A percentile compares a stretch with the other conserved stretches of the same genome.
These are phyloP conservation scores for Lampropteryx suffumata DNA, from an alignment of 2,888 invertebrate species.

Conservation along the genomic window DNA sequence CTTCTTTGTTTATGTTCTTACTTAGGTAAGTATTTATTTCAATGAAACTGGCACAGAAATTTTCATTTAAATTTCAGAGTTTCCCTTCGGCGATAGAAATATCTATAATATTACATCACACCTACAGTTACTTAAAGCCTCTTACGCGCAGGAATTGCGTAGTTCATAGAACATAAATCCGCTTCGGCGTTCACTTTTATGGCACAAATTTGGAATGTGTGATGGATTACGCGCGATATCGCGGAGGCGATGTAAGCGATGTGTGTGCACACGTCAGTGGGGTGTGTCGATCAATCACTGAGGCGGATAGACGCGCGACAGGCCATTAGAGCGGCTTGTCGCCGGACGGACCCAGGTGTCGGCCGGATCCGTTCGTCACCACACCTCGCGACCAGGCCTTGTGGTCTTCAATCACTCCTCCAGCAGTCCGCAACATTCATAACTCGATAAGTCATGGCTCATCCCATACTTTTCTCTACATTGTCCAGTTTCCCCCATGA, in stretches of 20 bases:
- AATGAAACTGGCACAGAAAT: no score
- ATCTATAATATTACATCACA: no score
- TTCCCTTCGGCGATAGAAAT: no score
- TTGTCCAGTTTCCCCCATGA: constrained; percentile 32
- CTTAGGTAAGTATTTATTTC: no score
- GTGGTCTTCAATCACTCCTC: constrained; percentile 56
- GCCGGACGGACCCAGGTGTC: constrained; percentile 61
- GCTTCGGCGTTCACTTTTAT: constrained; percentile 40
- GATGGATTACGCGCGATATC: constrained; percentile 70
- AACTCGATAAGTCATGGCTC: constrained; percentile 32
- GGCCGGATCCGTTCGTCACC: constrained; percentile 44
- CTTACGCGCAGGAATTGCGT: constrained; percentile 31
- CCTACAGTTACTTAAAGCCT: constrained; percentile 23
- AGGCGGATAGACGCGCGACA: constrained; percentile 74
- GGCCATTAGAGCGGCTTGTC: constrained; percentile 72
- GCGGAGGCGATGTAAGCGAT: constrained; percentile 61
- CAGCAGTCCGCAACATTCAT: constrained; percentile 50
- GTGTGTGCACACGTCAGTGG: constrained; percentile 67
- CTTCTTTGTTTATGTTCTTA: no score
- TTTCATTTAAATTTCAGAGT: no score
- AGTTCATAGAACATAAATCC: constrained; percentile 36
- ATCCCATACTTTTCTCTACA: constrained; percentile 7
- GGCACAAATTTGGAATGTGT: constrained; percentile 55
- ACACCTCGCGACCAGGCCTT: constrained; percentile 42
- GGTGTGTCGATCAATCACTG: constrained; percentile 78